phyloP scores from a whole-genome alignment of 2,797 vertebrate species.

The Sebastes goodei region DNA sequence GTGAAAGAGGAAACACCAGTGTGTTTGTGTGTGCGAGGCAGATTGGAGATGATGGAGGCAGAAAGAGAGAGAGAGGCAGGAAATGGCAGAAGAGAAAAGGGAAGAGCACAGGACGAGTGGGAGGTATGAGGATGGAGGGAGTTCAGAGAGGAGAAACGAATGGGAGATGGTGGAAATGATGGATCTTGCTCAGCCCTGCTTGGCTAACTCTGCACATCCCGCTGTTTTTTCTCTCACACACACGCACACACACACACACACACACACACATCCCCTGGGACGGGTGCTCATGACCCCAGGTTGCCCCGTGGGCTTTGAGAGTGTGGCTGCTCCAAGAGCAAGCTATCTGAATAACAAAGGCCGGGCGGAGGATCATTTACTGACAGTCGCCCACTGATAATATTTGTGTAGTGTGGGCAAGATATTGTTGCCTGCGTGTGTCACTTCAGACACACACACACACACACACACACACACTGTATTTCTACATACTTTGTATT shows the following conservation, averaged over 20 bases:
- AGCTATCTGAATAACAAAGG: conserved; percentile 74
- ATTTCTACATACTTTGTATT: neutral
- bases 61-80: neutral
- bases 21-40: neutral
- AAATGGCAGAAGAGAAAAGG: conserved; percentile 2
- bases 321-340: conserved; percentile 62
- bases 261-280: conserved; percentile 39
- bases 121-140: conserved; percentile 32
- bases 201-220: conserved; percentile 44
- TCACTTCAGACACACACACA: neutral
- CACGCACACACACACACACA: neutral
- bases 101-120: conserved; percentile 4
- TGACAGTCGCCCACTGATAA: conserved; percentile 35
- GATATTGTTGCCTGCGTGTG: neutral
- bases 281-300: conserved; percentile 62
- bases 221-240: conserved; percentile 8
- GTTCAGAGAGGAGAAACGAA: conserved; percentile 50
- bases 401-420: neutral
- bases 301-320: conserved; percentile 70
- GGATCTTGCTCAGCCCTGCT: conserved; percentile 34
- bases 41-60: neutral
- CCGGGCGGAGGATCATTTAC: conserved; percentile 44
- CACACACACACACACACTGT: neutral
- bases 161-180: conserved; percentile 46
- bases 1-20: neutral